These are phyloP conservation scores for Channa maculata DNA, from an alignment of 2,113 vertebrate genomes.

Conservation along the genomic window DNA sequence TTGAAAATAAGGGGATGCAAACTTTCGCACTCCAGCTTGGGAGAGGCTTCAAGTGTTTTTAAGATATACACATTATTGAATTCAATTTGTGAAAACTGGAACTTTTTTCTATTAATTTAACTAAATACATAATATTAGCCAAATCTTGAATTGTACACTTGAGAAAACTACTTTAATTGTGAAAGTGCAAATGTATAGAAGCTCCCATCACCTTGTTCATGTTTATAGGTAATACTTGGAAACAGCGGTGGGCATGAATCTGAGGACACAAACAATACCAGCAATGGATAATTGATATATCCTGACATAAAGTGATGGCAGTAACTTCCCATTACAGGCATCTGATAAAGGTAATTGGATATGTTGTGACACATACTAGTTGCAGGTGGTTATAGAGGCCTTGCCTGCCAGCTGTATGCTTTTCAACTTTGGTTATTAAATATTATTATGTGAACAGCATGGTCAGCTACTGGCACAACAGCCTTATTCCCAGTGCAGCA, in stretches of 20 bases:
- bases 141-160: not conserved
- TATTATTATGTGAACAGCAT: constrained; percentile 31
- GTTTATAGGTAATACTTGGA: too few species aligned
- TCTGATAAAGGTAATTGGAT: not conserved
- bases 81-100: not conserved
- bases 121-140: not conserved
- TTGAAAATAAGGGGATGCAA: too few species aligned
- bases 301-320: not conserved
- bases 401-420: not conserved
- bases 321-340: not conserved
- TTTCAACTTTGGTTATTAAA: constrained; percentile 22
- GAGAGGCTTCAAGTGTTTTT: not conserved
- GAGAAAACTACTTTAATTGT: too few species aligned
- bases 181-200: too few species aligned
- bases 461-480: constrained; percentile 14
- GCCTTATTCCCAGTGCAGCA: not conserved
- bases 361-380: constrained; percentile 3
- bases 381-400: constrained; percentile 16
- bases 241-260: too few species aligned
- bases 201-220: too few species aligned
- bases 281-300: not conserved
- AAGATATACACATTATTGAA: not conserved
- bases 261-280: not conserved
- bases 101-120: not conserved
- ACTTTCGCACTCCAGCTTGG: too few species aligned